These are phyloP conservation scores for Eupsilia transversa DNA, from an alignment of 2,888 invertebrate species.

Conservation along the genomic window DNA sequence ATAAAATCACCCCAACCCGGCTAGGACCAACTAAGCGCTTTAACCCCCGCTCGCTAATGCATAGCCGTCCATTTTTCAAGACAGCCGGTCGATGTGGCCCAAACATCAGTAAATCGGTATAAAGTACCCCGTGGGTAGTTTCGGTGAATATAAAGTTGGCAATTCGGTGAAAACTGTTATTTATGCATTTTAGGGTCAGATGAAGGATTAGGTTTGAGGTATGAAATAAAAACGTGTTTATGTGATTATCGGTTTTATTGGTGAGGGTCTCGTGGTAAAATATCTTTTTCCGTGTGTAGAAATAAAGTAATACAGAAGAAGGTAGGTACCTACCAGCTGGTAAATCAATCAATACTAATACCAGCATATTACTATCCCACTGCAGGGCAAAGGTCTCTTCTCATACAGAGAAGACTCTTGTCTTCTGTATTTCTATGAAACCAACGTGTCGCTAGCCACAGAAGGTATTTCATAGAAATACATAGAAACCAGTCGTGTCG, in stretches of 20 bases:
- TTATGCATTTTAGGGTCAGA: slow-evolving; percentile 61
- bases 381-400: no score
- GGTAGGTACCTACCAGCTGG: no score
- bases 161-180: slow-evolving; percentile 67
- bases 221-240: slow-evolving; percentile 64
- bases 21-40: slow-evolving; percentile 76
- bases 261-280: neutral
- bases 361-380: no score
- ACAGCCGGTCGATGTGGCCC: slow-evolving; percentile 78
- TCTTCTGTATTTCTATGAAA: no score
- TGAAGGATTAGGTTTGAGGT: slow-evolving; percentile 49
- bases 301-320: no score
- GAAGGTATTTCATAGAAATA: no score
- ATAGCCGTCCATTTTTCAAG: slow-evolving; percentile 83
- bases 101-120: slow-evolving; percentile 83
- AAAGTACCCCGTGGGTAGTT: slow-evolving; percentile 77
- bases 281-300: neutral
- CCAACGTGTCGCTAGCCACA: no score
- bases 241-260: slow-evolving; percentile 47
- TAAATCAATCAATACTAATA: no score
- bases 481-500: no score
- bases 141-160: slow-evolving; percentile 69
- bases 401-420: no score
- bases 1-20: slow-evolving; percentile 74
- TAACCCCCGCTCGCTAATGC: slow-evolving; percentile 82